Conservation (phyloP, 2,113 vertebrate species). For the Greenwoodochromis staneri region DNA sequence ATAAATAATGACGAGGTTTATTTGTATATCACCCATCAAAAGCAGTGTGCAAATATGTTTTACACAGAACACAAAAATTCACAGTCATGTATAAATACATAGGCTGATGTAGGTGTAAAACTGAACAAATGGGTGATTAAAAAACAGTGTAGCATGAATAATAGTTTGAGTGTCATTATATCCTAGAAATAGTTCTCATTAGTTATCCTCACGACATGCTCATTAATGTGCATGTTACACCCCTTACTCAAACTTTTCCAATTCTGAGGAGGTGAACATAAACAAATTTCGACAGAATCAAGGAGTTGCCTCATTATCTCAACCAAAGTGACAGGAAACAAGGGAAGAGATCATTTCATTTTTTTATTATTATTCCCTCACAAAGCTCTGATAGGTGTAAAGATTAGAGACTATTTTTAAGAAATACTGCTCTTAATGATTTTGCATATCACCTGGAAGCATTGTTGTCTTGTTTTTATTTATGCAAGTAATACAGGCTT, state of each 20-base stretch:
- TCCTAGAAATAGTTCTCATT: conserved; percentile 31
- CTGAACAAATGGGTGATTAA: neutral
- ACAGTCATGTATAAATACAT: neutral
- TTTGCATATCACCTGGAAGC: neutral
- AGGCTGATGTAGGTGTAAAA: neutral
- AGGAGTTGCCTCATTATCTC: conserved; percentile 44
- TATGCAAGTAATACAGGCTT: neutral
- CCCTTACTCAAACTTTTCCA: neutral
- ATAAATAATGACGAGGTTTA: neutral
- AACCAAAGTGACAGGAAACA: conserved; percentile 2
- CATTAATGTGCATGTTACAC: conserved; percentile 44
- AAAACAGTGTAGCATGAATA: neutral
- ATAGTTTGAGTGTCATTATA: neutral
- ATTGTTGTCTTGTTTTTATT: neutral
- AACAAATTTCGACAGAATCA: conserved; percentile 12
- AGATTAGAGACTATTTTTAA: neutral
- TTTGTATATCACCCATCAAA: neutral
- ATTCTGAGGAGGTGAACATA: conserved; percentile 40
- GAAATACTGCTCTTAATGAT: neutral
- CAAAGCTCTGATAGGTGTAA: neutral
- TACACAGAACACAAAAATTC: neutral
- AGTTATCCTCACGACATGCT: conserved; percentile 13
- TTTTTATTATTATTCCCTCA: neutral
- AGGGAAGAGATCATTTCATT: neutral
- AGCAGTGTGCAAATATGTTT: neutral